These are phyloP conservation scores for Callipepla squamata DNA, from an alignment of 2,113 vertebrate species.

Conservation along the genomic window DNA sequence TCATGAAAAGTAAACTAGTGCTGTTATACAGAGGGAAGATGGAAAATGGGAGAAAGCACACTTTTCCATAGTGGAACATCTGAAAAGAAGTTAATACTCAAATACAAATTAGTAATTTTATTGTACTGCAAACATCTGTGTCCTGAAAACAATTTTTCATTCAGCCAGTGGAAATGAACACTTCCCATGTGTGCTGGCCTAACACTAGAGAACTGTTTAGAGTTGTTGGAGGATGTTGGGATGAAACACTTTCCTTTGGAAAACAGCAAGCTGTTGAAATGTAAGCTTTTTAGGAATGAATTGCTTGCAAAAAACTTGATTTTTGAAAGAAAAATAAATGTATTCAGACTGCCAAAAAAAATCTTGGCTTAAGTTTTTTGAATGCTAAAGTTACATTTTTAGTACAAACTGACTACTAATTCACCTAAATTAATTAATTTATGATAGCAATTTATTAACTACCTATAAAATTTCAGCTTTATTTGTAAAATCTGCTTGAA, in stretches of 20 bases:
- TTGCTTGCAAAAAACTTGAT: slow-evolving; percentile 24
- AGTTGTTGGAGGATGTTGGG: background rate
- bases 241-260: slow-evolving; percentile 62
- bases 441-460: background rate
- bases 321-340: background rate
- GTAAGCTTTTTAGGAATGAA: slow-evolving; percentile 5
- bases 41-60: slow-evolving; percentile 38
- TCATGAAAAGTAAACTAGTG: background rate
- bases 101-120: slow-evolving; percentile 36
- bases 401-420: background rate
- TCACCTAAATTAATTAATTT: background rate
- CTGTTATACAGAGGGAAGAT: background rate
- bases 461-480: background rate
- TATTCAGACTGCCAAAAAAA: background rate
- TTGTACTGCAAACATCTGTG: slow-evolving; percentile 67
- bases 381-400: slow-evolving; percentile 4
- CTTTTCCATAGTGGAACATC: slow-evolving; percentile 56
- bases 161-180: slow-evolving; percentile 56
- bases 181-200: slow-evolving; percentile 67
- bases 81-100: slow-evolving; percentile 38
- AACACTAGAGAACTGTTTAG: slow-evolving; percentile 61
- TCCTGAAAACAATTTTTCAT: slow-evolving; percentile 48
- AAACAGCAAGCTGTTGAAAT: slow-evolving; percentile 47
- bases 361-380: background rate
- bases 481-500: background rate